phyloP scores from a whole-genome alignment of 2,888 invertebrate genomes.

The Monopis laevigella region DNA sequence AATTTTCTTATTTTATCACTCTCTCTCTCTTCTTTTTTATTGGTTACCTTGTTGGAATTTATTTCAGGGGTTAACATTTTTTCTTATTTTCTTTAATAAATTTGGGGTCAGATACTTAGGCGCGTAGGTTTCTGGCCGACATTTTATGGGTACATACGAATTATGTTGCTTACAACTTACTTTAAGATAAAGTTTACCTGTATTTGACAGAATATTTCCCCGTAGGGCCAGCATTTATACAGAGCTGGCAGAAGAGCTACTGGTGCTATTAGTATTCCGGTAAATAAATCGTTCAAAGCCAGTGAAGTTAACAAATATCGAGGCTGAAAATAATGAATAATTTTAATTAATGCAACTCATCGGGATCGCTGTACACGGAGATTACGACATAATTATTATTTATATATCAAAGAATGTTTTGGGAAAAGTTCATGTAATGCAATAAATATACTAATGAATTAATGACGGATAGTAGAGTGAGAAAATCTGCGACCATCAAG shows the following conservation, averaged over 20 bases:
- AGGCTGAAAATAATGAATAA: conserved; percentile 78
- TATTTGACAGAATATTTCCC: conserved; percentile 89
- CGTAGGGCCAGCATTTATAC: conserved; percentile 91
- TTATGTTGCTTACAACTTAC: background rate
- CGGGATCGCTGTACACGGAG: too few species aligned
- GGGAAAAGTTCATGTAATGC: too few species aligned
- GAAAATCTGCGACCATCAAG: too few species aligned
- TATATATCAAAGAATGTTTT: too few species aligned
- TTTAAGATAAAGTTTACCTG: conserved; percentile 68
- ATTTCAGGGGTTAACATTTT: background rate
- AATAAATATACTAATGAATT: too few species aligned
- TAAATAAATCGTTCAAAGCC: conserved; percentile 87
- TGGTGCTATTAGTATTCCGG: conserved; percentile 86
- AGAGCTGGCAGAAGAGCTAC: conserved; percentile 86
- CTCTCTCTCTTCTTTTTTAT: conserved; percentile 19
- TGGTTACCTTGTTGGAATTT: conserved; percentile 12
- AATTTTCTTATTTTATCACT: conserved; percentile 29
- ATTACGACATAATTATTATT: too few species aligned
- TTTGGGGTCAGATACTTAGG: background rate
- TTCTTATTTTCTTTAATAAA: background rate
- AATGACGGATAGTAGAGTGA: too few species aligned
- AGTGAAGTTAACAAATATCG: conserved; percentile 87
- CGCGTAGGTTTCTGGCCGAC: too few species aligned
- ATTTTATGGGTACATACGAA: background rate
- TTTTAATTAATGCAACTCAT: too few species aligned